Evolutionary conservation across 2,888 invertebrate genomes (phyloP).

Genomic region (Lycia hirtaria): DNA sequence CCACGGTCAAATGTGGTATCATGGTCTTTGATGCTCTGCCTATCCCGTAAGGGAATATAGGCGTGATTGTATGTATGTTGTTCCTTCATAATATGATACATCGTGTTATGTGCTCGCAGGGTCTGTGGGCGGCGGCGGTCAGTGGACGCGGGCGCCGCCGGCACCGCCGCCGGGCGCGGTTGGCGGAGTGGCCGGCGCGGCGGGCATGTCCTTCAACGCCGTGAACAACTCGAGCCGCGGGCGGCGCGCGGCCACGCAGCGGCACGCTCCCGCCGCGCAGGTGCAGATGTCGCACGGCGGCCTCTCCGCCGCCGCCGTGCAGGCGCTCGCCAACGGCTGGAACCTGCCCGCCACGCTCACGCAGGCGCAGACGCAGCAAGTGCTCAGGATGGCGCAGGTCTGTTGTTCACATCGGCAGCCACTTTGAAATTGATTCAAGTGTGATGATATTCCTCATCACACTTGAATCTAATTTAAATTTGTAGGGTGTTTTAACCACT

Average conservation of each 20-base stretch:
- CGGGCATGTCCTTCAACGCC: conserved; percentile 55
- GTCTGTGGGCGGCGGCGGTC: conserved; percentile 84
- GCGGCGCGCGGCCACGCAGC: conserved; percentile 61
- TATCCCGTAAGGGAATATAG: no score
- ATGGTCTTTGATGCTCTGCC: no score
- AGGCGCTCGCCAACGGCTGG: conserved; percentile 77
- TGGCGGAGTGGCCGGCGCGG: conserved; percentile 51
- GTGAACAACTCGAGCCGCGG: conserved; percentile 67
- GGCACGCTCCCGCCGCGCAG: conserved; percentile 65
- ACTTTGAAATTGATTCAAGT: no score
- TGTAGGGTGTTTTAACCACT: no score
- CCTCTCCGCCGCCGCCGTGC: conserved; percentile 73
- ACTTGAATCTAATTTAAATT: no score
- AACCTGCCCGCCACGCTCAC: conserved; percentile 69
- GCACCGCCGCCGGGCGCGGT: conserved; percentile 86
- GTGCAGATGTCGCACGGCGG: conserved; percentile 77
- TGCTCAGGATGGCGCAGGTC: conserved; percentile 80
- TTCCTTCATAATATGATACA: background rate
- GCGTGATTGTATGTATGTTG: no score
- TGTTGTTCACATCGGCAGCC: conserved; percentile 15
- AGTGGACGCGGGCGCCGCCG: conserved; percentile 92
- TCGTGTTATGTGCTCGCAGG: conserved; percentile 50
- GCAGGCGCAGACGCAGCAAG: conserved; percentile 81
- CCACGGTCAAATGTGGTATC: no score
- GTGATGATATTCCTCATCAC: no score